Conservation (phyloP, 2,797 vertebrate species). For the Coregonus suidteri region DNA sequence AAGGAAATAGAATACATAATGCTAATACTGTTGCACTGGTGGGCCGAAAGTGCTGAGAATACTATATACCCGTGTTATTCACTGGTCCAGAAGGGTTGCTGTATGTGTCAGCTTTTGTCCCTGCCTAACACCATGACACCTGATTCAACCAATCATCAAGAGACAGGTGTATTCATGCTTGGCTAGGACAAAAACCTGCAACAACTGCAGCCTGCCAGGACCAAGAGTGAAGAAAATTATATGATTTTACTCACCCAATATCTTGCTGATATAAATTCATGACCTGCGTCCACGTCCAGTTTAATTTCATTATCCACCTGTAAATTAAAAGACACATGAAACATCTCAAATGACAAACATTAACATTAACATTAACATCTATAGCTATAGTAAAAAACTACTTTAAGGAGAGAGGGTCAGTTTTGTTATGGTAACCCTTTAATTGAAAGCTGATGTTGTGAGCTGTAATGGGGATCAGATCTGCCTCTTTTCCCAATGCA, state of each 20-base stretch:
- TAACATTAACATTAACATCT: background rate
- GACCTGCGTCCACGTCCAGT: background rate
- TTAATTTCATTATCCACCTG: background rate
- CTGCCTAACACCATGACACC: background rate
- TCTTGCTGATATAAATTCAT: too few species aligned
- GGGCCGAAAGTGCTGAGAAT: background rate
- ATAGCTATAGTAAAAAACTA: background rate
- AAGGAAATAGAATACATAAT: background rate
- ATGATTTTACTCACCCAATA: too few species aligned
- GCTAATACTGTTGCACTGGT: background rate
- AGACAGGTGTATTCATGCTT: background rate
- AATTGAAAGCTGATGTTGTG: slow-evolving; percentile 12
- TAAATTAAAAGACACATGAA: background rate
- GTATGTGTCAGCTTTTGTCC: background rate
- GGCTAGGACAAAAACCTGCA: too few species aligned
- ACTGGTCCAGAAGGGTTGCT: too few species aligned
- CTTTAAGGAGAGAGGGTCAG: background rate
- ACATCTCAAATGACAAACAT: background rate
- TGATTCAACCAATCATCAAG: background rate
- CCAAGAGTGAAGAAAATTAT: too few species aligned
- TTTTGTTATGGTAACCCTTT: slow-evolving; percentile 1
- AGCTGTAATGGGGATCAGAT: slow-evolving; percentile 3
- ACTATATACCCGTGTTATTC: background rate
- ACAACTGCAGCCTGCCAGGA: too few species aligned
- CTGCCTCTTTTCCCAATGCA: background rate